These are phyloP conservation scores for Acholoe squamosa DNA, from an alignment of 2,888 invertebrate species.

Conservation along the genomic window DNA sequence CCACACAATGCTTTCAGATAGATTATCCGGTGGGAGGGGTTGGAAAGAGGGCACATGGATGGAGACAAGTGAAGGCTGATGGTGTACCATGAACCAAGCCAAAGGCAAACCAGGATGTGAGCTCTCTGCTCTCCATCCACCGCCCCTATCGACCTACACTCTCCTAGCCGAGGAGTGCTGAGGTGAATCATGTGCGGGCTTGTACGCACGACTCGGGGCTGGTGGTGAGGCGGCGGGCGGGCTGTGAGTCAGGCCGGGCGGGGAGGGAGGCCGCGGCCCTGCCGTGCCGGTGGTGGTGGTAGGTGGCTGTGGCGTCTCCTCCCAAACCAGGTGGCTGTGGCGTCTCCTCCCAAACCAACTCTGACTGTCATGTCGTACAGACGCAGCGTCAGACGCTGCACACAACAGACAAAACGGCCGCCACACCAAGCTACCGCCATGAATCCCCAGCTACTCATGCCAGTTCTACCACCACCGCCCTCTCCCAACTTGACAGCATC, in stretches of 20 bases:
- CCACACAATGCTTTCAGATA: too few species aligned
- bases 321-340: neutral
- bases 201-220: neutral
- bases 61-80: neutral
- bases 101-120: slow-evolving; percentile 26
- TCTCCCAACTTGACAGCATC: neutral
- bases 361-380: neutral
- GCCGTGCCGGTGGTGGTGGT: too few species aligned
- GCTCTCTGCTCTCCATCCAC: slow-evolving; percentile 2
- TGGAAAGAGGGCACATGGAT: too few species aligned
- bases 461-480: neutral
- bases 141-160: neutral
- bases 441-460: neutral
- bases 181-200: slow-evolving; percentile 51
- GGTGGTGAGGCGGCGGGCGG: neutral
- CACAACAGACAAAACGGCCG: neutral
- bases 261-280: neutral
- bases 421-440: neutral
- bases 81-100: too few species aligned
- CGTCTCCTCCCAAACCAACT: neutral
- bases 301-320: neutral
- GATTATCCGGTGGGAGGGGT: too few species aligned
- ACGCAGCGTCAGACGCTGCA: neutral
- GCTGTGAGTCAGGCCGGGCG: slow-evolving; percentile 34
- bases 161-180: slow-evolving; percentile 22